These are phyloP conservation scores for Varecia variegata DNA, from an alignment of 2,797 vertebrate genomes.

Conservation along the genomic window DNA sequence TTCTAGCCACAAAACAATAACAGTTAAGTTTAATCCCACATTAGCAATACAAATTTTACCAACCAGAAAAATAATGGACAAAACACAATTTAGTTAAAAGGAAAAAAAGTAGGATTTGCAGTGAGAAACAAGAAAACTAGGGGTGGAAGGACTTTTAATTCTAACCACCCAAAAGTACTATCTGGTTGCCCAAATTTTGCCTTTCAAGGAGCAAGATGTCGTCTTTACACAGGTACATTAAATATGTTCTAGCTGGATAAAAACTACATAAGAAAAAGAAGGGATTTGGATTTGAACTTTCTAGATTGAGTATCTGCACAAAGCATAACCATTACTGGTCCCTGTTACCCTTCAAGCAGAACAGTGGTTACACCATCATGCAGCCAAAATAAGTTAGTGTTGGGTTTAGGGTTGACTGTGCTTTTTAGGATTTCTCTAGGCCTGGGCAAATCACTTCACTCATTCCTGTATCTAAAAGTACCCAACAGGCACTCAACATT, in stretches of 20 bases:
- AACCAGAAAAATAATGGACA: constrained; percentile 58
- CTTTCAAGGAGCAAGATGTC: constrained; percentile 20
- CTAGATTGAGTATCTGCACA: not conserved
- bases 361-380: rapidly evolving
- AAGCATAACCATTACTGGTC: not conserved
- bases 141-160: not conserved
- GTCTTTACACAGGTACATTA: not conserved
- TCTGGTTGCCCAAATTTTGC: not conserved
- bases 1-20: constrained; percentile 64
- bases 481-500: not conserved
- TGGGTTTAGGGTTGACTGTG: not conserved
- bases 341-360: not conserved
- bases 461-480: not conserved
- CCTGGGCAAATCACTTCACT: not conserved
- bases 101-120: not conserved
- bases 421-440: not conserved
- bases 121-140: constrained; percentile 53
- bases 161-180: not conserved
- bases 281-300: not conserved
- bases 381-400: not conserved
- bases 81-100: constrained; percentile 57
- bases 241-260: not conserved
- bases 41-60: constrained; percentile 66
- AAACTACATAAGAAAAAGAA: not conserved
- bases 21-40: constrained; percentile 62